Percentiles rank a stretch among this genome's conserved stretches.
These are phyloP conservation scores for Pseudococcus jackbeardsleyi DNA, from an alignment of 2,888 invertebrate species.

Conservation along the genomic window DNA sequence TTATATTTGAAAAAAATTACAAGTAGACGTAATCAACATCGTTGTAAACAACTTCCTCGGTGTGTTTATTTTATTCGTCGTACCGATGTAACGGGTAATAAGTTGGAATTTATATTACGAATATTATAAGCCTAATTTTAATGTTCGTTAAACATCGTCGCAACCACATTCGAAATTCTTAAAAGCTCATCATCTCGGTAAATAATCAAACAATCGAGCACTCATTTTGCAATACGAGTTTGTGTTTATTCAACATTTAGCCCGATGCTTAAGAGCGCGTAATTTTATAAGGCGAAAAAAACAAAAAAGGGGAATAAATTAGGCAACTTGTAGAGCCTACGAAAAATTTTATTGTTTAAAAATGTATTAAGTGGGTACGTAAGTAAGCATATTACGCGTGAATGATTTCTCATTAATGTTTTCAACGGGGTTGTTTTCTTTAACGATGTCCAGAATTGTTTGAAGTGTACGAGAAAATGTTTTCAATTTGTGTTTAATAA, in stretches of 20 bases:
- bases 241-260: background rate
- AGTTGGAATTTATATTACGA: background rate
- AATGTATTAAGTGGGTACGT: too few species aligned
- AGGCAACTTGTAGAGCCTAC: background rate
- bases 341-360: too few species aligned
- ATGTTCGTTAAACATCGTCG: background rate
- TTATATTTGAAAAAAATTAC: background rate
- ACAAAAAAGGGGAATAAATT: background rate
- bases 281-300: background rate
- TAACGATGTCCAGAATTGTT: too few species aligned
- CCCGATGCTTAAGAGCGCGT: background rate
- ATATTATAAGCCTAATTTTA: background rate
- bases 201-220: constrained; percentile 19
- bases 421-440: too few species aligned
- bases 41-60: background rate
- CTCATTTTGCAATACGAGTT: background rate
- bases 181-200: background rate
- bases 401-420: background rate
- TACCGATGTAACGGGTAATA: background rate
- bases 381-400: too few species aligned
- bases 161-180: background rate
- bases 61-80: background rate
- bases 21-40: background rate
- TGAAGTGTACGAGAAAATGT: too few species aligned
- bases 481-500: too few species aligned